Evolutionary conservation across 2,888 invertebrate genomes (phyloP).

Genomic region (Clusia tigrina): DNA sequence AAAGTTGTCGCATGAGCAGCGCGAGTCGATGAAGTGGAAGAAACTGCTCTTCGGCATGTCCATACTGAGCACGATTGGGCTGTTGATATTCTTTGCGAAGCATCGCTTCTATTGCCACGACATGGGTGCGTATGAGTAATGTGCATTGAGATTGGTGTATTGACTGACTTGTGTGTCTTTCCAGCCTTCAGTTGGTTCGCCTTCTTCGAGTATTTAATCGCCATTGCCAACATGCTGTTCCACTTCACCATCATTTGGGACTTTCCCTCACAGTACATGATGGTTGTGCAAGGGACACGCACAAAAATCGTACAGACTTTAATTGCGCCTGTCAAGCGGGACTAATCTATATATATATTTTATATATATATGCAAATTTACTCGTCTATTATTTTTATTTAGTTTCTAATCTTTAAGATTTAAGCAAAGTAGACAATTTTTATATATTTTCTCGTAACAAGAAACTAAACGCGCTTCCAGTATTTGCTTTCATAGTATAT

Average conservation of each 20-base stretch:
- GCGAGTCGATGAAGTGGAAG: conserved; percentile 71
- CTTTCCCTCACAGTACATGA: conserved; percentile 82
- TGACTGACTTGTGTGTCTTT: conserved; percentile 11
- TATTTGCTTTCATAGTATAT: no score
- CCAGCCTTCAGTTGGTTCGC: conserved; percentile 96
- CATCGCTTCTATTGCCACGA: conserved; percentile 90
- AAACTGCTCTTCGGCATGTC: conserved; percentile 79
- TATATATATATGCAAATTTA: no score
- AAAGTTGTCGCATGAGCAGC: conserved; percentile 63
- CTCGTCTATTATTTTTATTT: no score
- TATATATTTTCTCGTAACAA: no score
- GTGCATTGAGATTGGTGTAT: no score
- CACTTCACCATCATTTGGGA: conserved; percentile 88
- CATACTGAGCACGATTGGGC: conserved; percentile 80
- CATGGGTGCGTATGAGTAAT: conserved; percentile 74
- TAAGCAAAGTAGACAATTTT: no score
- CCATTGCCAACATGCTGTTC: conserved; percentile 91
- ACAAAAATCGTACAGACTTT: conserved; percentile 58
- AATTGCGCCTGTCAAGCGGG: conserved; percentile 26
- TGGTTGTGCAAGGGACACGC: conserved; percentile 72
- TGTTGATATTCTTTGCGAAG: conserved; percentile 86
- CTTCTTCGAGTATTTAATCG: conserved; percentile 90
- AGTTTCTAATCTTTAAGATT: no score
- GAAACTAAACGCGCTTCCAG: no score
- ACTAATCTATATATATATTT: no score